phyloP scores from a whole-genome alignment of 1,140 invertebrate species.

The Euwallacea similis region DNA sequence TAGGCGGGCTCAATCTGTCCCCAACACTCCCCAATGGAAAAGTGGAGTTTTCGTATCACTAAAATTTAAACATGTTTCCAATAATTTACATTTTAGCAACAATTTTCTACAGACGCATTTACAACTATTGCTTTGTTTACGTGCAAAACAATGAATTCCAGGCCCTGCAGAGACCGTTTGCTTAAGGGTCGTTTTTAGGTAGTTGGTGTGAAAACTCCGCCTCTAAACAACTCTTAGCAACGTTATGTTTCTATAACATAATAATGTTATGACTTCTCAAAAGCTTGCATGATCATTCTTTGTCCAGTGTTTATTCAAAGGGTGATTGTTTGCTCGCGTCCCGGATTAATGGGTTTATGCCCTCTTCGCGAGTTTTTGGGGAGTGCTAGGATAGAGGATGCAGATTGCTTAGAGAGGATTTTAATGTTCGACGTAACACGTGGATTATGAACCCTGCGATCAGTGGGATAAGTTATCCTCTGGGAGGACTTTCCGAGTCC shows the following conservation, averaged over 20 bases:
- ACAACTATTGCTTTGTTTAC: no score
- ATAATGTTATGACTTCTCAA: conserved; percentile 39
- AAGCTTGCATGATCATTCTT: conserved; percentile 41
- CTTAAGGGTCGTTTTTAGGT: background rate
- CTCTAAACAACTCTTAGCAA: conserved; percentile 37
- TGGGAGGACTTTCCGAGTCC: no score
- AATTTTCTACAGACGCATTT: no score
- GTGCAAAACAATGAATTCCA: no score
- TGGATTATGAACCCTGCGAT: no score
- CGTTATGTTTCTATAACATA: conserved; percentile 39
- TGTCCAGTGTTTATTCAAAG: conserved; percentile 36
- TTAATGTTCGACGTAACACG: no score
- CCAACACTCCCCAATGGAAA: conserved; percentile 35
- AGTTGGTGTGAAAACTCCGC: conserved; percentile 17
- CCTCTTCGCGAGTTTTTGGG: no score
- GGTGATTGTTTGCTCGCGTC: conserved; percentile 15
- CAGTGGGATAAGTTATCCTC: no score
- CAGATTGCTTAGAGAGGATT: no score
- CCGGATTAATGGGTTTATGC: background rate
- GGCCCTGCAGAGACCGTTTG: background rate
- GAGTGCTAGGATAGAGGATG: no score
- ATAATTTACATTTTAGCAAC: no score
- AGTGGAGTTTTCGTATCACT: background rate
- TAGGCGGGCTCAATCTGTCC: conserved; percentile 37
- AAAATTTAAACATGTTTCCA: background rate